phyloP scores from a whole-genome alignment of 2,113 vertebrate species.

The Antechinus stuartii region DNA sequence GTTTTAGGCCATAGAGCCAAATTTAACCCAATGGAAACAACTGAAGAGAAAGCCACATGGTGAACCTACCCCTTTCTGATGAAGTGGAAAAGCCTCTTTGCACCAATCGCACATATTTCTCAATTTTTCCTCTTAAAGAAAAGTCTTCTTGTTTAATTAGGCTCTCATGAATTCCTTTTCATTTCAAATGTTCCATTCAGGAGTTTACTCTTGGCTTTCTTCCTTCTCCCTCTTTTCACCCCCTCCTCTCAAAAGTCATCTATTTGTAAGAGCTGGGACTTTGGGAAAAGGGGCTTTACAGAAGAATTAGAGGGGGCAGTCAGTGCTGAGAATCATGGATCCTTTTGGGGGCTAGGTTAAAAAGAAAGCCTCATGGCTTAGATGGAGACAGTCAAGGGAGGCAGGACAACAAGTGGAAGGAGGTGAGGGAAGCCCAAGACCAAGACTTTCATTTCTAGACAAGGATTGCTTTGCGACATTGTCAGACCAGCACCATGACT shows the following conservation, averaged over 20 bases:
- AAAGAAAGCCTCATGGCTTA: neutral
- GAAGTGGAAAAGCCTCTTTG: slow-evolving; percentile 79
- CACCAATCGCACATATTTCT: slow-evolving; percentile 75
- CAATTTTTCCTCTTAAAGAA: slow-evolving; percentile 72
- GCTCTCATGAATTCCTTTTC: slow-evolving; percentile 71
- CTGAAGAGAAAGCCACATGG: slow-evolving; percentile 72
- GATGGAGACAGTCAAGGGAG: neutral
- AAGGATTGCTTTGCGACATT: neutral
- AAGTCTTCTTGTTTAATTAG: slow-evolving; percentile 76
- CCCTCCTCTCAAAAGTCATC: neutral
- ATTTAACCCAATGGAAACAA: slow-evolving; percentile 79
- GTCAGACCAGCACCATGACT: neutral
- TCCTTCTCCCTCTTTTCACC: neutral
- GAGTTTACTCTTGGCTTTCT: slow-evolving; percentile 35
- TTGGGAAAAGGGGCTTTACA: neutral
- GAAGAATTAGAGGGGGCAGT: neutral
- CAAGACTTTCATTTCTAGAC: neutral
- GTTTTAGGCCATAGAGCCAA: slow-evolving; percentile 72
- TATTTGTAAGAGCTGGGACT: neutral
- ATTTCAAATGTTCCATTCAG: slow-evolving; percentile 40
- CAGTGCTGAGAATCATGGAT: neutral
- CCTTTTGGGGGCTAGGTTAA: neutral
- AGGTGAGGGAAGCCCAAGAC: neutral
- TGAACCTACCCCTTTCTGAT: slow-evolving; percentile 75
- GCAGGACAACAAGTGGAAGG: neutral